A percentile compares a stretch with the other conserved stretches of the same genome.
These are phyloP conservation scores for Bovichtus variegatus DNA, from an alignment of 2,797 vertebrate species.

Conservation along the genomic window DNA sequence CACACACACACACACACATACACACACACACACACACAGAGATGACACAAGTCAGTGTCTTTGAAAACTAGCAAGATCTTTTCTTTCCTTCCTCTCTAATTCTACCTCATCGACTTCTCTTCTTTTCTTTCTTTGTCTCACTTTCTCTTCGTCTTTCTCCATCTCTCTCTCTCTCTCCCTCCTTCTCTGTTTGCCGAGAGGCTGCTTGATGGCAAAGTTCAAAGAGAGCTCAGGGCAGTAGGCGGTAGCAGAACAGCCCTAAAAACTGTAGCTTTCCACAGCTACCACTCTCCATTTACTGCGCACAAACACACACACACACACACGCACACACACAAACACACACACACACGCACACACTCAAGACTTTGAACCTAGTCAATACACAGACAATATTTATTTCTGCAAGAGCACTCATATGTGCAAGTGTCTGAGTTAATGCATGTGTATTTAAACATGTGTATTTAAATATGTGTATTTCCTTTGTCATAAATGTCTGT, in stretches of 20 bases:
- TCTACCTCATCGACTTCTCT: background rate
- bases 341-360: constrained; percentile 17
- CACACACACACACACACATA: constrained; percentile 3
- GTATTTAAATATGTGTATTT: background rate
- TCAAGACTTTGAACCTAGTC: constrained; percentile 35
- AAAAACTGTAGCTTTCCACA: constrained; percentile 42
- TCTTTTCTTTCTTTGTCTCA: constrained; percentile 35
- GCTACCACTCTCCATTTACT: constrained; percentile 42
- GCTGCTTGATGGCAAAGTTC: constrained; percentile 61
- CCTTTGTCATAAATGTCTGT: background rate
- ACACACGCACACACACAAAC: constrained; percentile 19
- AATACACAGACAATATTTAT: constrained; percentile 9
- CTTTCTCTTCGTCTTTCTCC: constrained; percentile 41
- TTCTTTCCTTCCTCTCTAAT: constrained; percentile 18
- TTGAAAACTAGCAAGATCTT: constrained; percentile 34
- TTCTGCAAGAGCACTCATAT: background rate
- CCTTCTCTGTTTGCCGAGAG: constrained; percentile 31
- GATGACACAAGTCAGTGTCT: constrained; percentile 20
- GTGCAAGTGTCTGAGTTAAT: background rate
- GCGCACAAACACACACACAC: constrained; percentile 8
- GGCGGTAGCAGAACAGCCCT: constrained; percentile 52
- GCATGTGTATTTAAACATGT: background rate
- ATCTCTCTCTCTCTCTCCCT: background rate
- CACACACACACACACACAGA: constrained; percentile 4
- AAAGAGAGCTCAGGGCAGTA: constrained; percentile 50